Base-by-base conservation (phyloP, 2,113 vertebrate species). In the Heterotilapia buettikoferi region DNA sequence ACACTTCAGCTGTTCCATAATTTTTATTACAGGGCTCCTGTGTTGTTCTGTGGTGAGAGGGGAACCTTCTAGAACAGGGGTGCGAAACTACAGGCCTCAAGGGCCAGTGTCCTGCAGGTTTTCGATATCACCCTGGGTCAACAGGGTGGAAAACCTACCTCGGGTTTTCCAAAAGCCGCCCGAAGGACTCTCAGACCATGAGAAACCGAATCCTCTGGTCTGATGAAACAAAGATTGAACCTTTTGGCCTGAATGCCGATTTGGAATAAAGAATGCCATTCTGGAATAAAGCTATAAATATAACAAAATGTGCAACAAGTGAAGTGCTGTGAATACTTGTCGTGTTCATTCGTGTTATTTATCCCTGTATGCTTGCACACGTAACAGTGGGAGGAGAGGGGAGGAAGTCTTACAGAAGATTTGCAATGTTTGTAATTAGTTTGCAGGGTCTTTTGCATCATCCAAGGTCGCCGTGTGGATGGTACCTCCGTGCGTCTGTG, bases 391-490 rank as follows among this genome's bases (percentile, higher is more conserved):
- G 45, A 52, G 18, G 45, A 52, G 2, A 52, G 45, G 56, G 11
- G 50, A n/a, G 5, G 3, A 19, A 26, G 36, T 57, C 47, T 33
- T 57, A 16, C 13, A 59, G 40, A 54, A 83, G 4, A 73, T 71
- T 31, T 80, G 31, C 7, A 16, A 63, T 31, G 9, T 80, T n/a
- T 80, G 47, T 8, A 19, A 7, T 59, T 53, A 18, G 50, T 50
- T 31, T 45, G 31, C 36, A 54, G 73, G 19, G n/a, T 31, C 19
- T 78, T 50, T 18, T 14, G 80, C 31, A 19, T 87, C 73, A 81
- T 82, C 59, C 83, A 89, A 76, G 83, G 80, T 91, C 79, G 31
- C 54, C 4, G 2, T 1, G 7, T 14, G 33, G 43, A 54, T 26
- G 54, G 29, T 63, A 52, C 9, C 31, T 21, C 45, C 19, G 1